Percentiles rank a stretch among this genome's conserved stretches.
Conservation (phyloP, 2,113 vertebrate species). For the Columbina picui region DNA sequence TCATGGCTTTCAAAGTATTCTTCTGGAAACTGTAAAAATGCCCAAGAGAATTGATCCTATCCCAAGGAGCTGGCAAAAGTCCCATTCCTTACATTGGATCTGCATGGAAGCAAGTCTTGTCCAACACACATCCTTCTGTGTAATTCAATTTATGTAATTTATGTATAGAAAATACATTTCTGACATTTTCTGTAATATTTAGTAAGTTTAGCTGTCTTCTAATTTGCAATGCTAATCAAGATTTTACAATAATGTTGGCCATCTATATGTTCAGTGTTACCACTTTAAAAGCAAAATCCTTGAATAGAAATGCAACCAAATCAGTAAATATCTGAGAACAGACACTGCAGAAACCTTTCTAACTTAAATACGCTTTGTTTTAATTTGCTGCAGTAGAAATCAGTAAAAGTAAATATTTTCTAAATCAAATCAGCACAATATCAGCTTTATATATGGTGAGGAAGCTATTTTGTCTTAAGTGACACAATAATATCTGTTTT, state of each 20-base stretch:
- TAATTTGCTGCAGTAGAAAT: not conserved
- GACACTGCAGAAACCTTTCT: not conserved
- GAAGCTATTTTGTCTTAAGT: not conserved
- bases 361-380: not conserved
- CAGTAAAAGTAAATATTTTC: not conserved
- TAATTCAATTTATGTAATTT: not conserved
- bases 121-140: not conserved
- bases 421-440: not conserved
- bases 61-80: not conserved
- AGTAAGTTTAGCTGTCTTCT: not conserved
- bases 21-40: not conserved
- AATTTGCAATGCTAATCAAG: not conserved
- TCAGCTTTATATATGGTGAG: not conserved
- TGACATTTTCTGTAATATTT: not conserved
- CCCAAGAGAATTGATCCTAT: not conserved
- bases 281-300: not conserved
- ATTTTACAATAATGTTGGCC: not conserved
- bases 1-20: not conserved
- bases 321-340: not conserved
- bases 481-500: not conserved
- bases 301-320: not conserved
- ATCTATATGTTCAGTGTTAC: not conserved
- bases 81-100: not conserved
- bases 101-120: not conserved
- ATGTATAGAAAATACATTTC: not conserved